These are phyloP conservation scores for Sciurus niger DNA, from an alignment of 2,113 vertebrate species.

Conservation along the genomic window DNA sequence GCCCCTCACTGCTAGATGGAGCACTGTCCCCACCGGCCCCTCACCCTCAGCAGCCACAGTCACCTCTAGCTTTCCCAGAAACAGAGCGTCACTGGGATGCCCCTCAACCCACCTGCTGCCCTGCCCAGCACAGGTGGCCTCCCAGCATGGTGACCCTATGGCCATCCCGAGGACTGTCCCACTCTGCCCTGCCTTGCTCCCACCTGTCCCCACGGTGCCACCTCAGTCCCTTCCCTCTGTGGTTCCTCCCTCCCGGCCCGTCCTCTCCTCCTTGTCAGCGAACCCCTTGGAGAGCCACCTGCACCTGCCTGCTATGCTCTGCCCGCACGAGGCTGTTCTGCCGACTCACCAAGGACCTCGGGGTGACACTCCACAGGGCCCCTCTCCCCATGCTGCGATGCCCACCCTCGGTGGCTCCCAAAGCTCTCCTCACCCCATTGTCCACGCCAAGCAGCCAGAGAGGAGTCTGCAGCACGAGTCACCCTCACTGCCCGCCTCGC, in stretches of 20 bases:
- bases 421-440: rapidly evolving
- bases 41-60: neutral
- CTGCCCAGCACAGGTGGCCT: neutral
- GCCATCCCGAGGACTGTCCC: neutral
- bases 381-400: neutral
- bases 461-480: neutral
- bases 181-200: neutral
- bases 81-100: neutral
- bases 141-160: neutral
- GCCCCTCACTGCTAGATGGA: neutral
- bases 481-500: neutral
- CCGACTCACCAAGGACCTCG: neutral
- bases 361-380: rapidly evolving
- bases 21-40: neutral
- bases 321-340: neutral
- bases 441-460: neutral
- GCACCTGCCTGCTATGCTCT: neutral
- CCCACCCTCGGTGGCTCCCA: neutral
- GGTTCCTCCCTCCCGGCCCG: neutral
- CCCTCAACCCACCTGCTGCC: neutral
- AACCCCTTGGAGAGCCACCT: neutral
- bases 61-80: neutral
- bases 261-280: neutral
- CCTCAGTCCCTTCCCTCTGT: neutral
- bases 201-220: neutral